Conservation (phyloP, 2,888 invertebrate species). For the Drosophila neutralis region DNA sequence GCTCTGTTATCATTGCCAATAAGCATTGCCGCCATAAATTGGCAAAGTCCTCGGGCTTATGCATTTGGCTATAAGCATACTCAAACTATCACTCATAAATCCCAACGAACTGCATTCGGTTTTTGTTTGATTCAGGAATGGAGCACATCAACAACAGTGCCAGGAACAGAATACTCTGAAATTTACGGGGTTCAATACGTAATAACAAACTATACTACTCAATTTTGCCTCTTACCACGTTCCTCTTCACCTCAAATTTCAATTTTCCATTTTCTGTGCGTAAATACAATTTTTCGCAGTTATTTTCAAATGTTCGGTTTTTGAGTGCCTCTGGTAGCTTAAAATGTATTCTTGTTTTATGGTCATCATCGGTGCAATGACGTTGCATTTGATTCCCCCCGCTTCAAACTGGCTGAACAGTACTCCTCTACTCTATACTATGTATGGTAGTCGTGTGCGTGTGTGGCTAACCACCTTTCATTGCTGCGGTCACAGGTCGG, state of each 20-base stretch:
- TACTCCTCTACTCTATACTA: not conserved
- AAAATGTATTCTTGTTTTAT: slow-evolving; percentile 48
- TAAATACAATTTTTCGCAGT: slow-evolving; percentile 46
- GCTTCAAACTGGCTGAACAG: not conserved
- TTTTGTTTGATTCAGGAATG: not conserved
- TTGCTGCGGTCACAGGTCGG: slow-evolving; percentile 58
- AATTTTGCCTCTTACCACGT: not conserved
- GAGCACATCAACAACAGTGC: not conserved
- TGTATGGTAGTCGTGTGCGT: slow-evolving; percentile 18
- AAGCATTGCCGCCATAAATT: slow-evolving; percentile 38
- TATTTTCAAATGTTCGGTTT: slow-evolving; percentile 38
- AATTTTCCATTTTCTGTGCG: slow-evolving; percentile 52
- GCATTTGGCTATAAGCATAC: not conserved
- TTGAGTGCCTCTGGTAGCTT: slow-evolving; percentile 26
- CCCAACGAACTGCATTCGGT: not conserved
- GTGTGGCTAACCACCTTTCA: slow-evolving; percentile 67
- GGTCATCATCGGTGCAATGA: slow-evolving; percentile 34
- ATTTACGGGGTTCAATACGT: not conserved
- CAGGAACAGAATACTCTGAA: slow-evolving; percentile 27
- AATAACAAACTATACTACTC: not conserved
- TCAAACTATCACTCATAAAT: not conserved
- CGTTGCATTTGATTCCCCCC: not conserved
- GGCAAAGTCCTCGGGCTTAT: not conserved
- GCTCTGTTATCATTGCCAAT: slow-evolving; percentile 36
- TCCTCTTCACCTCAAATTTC: slow-evolving; percentile 55